Conservation (phyloP, 2,113 vertebrate genomes). For the Motacilla tschutschensis region DNA sequence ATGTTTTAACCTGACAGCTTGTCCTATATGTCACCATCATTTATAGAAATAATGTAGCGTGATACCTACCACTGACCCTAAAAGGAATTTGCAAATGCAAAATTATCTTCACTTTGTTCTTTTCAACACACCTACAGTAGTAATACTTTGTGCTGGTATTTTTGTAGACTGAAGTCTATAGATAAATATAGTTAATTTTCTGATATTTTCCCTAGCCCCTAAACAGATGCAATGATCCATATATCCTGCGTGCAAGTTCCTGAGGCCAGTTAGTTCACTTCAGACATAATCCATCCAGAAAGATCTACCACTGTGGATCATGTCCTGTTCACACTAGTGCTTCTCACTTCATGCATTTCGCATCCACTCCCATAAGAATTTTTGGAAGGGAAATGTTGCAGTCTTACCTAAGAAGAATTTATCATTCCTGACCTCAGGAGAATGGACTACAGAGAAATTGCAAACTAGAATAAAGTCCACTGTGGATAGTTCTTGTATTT, state of each 20-base stretch:
- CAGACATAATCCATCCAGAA: not conserved
- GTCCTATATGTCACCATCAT: not conserved
- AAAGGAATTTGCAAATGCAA: not conserved
- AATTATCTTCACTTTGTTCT: not conserved
- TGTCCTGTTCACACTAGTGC: not conserved
- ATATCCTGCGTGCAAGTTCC: not conserved
- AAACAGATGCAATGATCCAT: not conserved
- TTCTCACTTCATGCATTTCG: not conserved
- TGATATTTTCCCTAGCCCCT: not conserved
- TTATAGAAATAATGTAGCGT: not conserved
- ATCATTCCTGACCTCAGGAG: not conserved
- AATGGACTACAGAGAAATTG: not conserved
- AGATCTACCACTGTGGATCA: not conserved
- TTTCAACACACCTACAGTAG: not conserved
- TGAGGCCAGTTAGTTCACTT: not conserved
- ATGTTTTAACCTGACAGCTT: not conserved
- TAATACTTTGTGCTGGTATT: not conserved
- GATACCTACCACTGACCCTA: not conserved
- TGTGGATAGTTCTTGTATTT: not conserved
- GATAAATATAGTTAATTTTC: not conserved
- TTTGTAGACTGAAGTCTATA: not conserved
- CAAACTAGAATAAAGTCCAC: not conserved
- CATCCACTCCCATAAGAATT: not conserved
- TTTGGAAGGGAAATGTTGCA: not conserved
- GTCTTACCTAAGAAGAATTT: not conserved